Conservation (phyloP, 2,888 invertebrate genomes). For the Epistrophella euchroma region DNA sequence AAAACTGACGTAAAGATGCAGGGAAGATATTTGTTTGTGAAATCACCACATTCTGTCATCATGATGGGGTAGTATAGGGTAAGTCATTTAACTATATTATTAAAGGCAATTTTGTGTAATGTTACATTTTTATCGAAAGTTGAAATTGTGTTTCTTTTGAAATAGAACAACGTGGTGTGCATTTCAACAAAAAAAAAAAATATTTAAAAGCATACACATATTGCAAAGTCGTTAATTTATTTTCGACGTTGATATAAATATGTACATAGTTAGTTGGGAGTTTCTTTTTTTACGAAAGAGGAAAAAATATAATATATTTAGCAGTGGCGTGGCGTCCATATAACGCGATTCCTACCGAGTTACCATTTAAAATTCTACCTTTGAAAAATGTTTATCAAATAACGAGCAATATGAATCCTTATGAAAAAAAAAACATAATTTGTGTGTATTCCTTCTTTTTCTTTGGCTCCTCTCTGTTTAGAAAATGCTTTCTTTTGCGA, state of each 20-base stretch:
- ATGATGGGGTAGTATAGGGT: constrained; percentile 1
- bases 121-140: constrained; percentile 59
- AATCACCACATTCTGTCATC: constrained; percentile 55
- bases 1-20: constrained; percentile 57
- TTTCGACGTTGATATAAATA: not conserved
- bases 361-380: too few relatives aligned
- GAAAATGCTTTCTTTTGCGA: too few relatives aligned
- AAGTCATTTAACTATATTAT: constrained; percentile 71
- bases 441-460: too few relatives aligned
- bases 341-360: too few relatives aligned
- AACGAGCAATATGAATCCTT: too few relatives aligned
- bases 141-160: constrained; percentile 4
- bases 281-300: not conserved
- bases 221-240: constrained; percentile 26
- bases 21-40: constrained; percentile 56
- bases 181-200: not conserved
- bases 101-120: constrained; percentile 62
- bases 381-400: too few relatives aligned
- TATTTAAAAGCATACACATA: not conserved
- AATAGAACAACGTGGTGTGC: constrained; percentile 3
- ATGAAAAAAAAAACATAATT: too few relatives aligned
- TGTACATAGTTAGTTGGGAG: not conserved
- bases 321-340: too few relatives aligned
- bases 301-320: not conserved
- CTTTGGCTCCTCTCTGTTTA: too few relatives aligned